Evolutionary conservation across 2,113 vertebrate genomes (phyloP).

Genomic region (Dryoscopus gambensis): DNA sequence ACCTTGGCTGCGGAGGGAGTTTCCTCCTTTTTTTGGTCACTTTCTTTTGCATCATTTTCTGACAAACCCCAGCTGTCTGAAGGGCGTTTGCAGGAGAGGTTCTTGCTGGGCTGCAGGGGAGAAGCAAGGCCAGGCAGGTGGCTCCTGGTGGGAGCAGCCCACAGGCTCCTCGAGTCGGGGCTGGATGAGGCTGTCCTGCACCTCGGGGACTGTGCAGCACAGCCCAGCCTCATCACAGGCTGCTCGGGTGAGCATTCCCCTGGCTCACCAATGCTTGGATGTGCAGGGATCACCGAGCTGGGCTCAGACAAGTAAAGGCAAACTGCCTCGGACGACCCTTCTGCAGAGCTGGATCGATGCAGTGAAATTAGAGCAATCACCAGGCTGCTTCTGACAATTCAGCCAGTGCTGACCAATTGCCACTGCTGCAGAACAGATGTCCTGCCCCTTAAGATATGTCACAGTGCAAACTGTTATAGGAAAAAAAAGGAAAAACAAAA

Average conservation of each 20-base stretch:
- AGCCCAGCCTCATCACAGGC: not conserved
- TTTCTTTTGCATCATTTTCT: accelerated
- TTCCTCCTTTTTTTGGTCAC: not conserved
- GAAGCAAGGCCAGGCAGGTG: not conserved
- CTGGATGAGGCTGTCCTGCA: not conserved
- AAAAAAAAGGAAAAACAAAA: not conserved
- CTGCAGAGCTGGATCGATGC: not conserved
- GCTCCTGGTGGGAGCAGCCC: too few relatives aligned
- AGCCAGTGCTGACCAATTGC: not conserved
- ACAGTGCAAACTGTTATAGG: not conserved
- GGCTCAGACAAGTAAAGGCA: not conserved
- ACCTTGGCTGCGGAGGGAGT: not conserved
- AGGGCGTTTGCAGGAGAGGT: not conserved
- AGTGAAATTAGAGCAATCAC: not conserved
- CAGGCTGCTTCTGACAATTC: not conserved
- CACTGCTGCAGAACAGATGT: not conserved
- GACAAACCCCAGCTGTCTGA: accelerated
- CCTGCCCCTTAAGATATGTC: not conserved
- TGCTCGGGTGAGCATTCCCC: not conserved
- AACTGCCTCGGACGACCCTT: too few relatives aligned
- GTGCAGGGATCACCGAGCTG: not conserved
- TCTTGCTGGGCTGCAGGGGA: not conserved
- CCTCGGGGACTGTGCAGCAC: not conserved
- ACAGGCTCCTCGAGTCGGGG: not conserved
- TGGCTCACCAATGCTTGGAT: not conserved